phyloP scores from a whole-genome alignment of 2,113 vertebrate species.

The Egretta garzetta region DNA sequence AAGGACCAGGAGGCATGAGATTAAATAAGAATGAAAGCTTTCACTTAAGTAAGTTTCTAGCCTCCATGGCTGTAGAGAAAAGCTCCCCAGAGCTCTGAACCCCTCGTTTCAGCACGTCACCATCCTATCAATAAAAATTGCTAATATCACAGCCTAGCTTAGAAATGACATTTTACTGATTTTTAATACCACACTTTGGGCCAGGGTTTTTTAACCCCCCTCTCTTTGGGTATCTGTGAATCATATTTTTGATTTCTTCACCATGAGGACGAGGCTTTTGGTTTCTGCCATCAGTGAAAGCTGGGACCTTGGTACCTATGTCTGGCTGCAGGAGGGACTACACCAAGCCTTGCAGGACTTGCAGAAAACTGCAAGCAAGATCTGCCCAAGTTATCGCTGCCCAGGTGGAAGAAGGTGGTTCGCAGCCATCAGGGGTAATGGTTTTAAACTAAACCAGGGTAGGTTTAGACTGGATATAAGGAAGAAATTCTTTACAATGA shows the following conservation, averaged over 20 bases:
- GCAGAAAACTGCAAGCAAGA: background rate
- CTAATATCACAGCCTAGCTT: background rate
- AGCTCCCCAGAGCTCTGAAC: background rate
- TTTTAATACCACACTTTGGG: background rate
- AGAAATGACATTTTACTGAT: background rate
- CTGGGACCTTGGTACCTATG: background rate
- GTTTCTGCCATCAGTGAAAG: background rate
- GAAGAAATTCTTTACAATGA: no score
- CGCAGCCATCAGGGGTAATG: background rate
- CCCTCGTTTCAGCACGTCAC: background rate
- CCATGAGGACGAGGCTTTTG: background rate
- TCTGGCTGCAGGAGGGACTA: background rate
- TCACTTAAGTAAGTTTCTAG: background rate
- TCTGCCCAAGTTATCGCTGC: background rate
- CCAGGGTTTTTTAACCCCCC: background rate
- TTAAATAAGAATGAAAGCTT: background rate
- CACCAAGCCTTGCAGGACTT: background rate
- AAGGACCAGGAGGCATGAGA: background rate
- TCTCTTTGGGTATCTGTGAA: background rate
- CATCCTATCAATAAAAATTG: background rate
- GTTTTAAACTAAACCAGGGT: no score
- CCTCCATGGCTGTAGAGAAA: background rate
- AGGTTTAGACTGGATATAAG: no score
- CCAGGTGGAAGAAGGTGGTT: background rate
- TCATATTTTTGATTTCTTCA: background rate